A percentile compares a stretch with the other conserved stretches of the same genome.
Conservation (phyloP, 1,140 invertebrate genomes). For the Musca vetustissima region DNA sequence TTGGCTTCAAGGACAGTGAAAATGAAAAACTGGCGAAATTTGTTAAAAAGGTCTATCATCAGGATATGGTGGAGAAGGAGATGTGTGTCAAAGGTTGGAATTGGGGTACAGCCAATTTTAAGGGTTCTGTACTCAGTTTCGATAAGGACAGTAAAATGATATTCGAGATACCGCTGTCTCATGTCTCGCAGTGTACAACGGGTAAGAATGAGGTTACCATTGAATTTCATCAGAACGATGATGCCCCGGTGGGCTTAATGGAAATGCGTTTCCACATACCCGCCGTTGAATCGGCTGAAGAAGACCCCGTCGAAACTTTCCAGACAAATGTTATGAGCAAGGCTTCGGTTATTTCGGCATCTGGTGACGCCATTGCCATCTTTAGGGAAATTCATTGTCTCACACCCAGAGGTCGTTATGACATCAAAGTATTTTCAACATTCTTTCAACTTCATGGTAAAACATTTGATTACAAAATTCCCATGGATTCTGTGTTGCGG, state of each 20-base stretch:
- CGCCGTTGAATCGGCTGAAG: conserved; percentile 76
- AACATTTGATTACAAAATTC: conserved; percentile 99
- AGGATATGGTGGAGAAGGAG: conserved; percentile 88
- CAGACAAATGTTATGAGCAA: conserved; percentile 94
- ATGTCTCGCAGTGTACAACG: conserved; percentile 96
- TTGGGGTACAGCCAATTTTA: conserved; percentile 95
- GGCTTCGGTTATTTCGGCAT: conserved; percentile 96
- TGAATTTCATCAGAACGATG: conserved; percentile 98
- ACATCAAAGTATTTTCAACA: conserved; percentile 96
- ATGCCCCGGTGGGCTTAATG: conserved; percentile 93
- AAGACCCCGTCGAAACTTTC: conserved; percentile 93
- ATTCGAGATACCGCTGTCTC: conserved; percentile 94
- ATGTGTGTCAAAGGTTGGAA: conserved; percentile 98
- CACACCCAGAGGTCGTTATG: conserved; percentile 98
- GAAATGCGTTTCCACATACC: conserved; percentile 99
- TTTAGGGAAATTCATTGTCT: conserved; percentile 97
- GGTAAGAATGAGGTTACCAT: conserved; percentile 98
- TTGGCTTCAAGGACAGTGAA: conserved; percentile 91
- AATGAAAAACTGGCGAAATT: conserved; percentile 85
- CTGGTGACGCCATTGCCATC: conserved; percentile 95
- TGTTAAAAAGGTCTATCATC: conserved; percentile 80
- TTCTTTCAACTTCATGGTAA: conserved; percentile 99
- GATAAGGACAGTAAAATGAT: conserved; percentile 85
- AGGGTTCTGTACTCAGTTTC: conserved; percentile 89
- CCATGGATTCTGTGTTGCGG: conserved; percentile 91